Conservation (phyloP, 2,797 vertebrate genomes). For the Philypnodon macrostomus region DNA sequence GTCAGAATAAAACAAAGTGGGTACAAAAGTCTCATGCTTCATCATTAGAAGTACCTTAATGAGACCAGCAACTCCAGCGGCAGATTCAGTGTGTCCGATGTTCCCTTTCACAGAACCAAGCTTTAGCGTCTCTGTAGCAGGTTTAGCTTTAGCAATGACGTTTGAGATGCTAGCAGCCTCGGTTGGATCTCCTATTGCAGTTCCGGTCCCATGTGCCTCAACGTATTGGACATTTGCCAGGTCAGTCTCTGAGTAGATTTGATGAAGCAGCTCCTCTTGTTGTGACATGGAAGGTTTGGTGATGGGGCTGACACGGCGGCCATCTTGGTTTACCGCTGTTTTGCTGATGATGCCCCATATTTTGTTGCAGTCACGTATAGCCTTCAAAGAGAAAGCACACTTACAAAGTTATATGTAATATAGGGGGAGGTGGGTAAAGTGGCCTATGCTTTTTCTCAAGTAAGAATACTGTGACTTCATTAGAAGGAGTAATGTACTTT, state of each 20-base stretch:
- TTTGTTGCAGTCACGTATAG: constrained; percentile 78
- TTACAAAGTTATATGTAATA: too few species aligned
- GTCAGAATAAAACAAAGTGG: constrained; percentile 81
- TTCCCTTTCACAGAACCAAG: constrained; percentile 89
- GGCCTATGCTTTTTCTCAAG: too few species aligned
- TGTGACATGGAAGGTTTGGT: constrained; percentile 83
- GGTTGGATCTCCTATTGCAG: constrained; percentile 78
- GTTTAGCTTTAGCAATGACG: constrained; percentile 72
- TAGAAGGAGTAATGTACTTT: too few species aligned
- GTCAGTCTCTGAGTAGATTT: constrained; percentile 76
- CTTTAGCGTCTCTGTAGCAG: constrained; percentile 56
- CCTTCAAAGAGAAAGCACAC: constrained; percentile 72
- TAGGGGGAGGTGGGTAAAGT: too few species aligned
- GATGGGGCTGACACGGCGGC: constrained; percentile 79
- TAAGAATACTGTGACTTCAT: too few species aligned
- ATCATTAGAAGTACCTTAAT: constrained; percentile 92
- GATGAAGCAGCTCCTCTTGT: constrained; percentile 81
- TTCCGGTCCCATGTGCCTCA: constrained; percentile 88
- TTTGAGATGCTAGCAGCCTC: constrained; percentile 82
- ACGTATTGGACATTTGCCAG: constrained; percentile 80
- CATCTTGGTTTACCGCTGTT: constrained; percentile 86
- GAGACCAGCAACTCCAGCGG: constrained; percentile 84
- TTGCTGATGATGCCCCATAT: constrained; percentile 84
- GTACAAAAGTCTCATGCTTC: constrained; percentile 83
- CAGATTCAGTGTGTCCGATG: constrained; percentile 88